A percentile compares a stretch with the other conserved stretches of the same genome.
Conservation (phyloP, 2,888 invertebrate species). For the Xanthorhoe spadicearia region DNA sequence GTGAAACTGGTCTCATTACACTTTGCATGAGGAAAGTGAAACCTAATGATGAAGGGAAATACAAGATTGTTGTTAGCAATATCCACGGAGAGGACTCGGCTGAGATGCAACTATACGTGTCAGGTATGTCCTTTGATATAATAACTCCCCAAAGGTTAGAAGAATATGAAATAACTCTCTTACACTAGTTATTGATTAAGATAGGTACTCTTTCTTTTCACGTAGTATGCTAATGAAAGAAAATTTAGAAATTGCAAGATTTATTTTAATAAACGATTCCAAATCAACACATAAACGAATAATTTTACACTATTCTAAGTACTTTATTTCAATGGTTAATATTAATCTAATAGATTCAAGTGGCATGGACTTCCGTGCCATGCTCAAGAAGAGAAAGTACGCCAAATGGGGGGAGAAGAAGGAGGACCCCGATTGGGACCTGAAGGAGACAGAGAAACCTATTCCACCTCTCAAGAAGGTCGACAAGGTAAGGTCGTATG, state of each 20-base stretch:
- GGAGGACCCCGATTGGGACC: conserved; percentile 96
- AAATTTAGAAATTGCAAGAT: no score
- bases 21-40: conserved; percentile 98
- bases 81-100: conserved; percentile 98
- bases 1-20: conserved; percentile 95
- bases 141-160: no score
- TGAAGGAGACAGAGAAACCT: conserved; percentile 96
- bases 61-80: conserved; percentile 96
- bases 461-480: conserved; percentile 95
- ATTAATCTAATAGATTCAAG: conserved; percentile 89
- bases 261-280: no score
- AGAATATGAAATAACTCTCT: no score
- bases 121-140: conserved; percentile 85
- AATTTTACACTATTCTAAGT: neutral
- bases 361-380: conserved; percentile 99
- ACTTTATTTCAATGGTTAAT: neutral
- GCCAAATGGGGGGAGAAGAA: conserved; percentile 97
- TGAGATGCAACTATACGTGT: conserved; percentile 98
- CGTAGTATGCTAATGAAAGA: neutral
- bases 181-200: no score
- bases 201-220: neutral
- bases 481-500: conserved; percentile 90
- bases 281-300: neutral
- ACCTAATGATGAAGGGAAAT: conserved; percentile 98
- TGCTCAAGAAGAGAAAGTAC: conserved; percentile 98